Evolutionary conservation across 1,140 invertebrate species (phyloP), one percentile per base, ranked within the genome.

Genomic region (Wasmannia auropunctata): DNA sequence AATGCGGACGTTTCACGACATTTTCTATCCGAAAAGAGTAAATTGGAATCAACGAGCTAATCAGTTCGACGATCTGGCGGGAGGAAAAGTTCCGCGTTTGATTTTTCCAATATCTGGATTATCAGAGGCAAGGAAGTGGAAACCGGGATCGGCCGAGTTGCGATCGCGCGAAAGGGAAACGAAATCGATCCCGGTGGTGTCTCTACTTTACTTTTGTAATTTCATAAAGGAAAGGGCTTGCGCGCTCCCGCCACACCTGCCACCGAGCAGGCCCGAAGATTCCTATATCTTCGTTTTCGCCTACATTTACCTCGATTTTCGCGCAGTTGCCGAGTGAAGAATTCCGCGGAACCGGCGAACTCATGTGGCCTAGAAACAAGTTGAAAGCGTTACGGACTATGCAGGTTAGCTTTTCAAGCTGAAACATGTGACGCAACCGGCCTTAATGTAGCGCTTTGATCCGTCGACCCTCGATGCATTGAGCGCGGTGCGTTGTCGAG

Each of bases 351-450:
- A 37, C 31, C 7, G 46, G 2, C 40, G 2, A 31, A n/a, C 22
- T 40, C 22, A 54, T 25, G 16, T 65, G 28, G 16, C 69, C 60
- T 60, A 54, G 56, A 87, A 87, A 86, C 63, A 70, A 62, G 58
- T 75, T 85, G 72, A 87, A 84, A 87, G 79, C 62, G 65, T 81
- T 72, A 28, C 67, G 34, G 16, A 67, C 40, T 14, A 84, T 51
- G 16, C 37, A 43, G 8, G 46, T 28, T 63, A 54, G 70, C 3
- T 70, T 25, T 19, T 70, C 16, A 72, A 49, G 19, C 16, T 75
- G 63, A 60, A 56, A 37, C 11, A n/a, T 16, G 63, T 40, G 46
- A 81, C 60, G 56, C 40, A 65, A 87, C 22, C 60, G 37, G 22
- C 2, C 6, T 58, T 72, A 65, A 86, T 65, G 67, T 60, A 81